Base-by-base conservation (phyloP, 2,113 vertebrate genomes). In the Vireo altiloquus region DNA sequence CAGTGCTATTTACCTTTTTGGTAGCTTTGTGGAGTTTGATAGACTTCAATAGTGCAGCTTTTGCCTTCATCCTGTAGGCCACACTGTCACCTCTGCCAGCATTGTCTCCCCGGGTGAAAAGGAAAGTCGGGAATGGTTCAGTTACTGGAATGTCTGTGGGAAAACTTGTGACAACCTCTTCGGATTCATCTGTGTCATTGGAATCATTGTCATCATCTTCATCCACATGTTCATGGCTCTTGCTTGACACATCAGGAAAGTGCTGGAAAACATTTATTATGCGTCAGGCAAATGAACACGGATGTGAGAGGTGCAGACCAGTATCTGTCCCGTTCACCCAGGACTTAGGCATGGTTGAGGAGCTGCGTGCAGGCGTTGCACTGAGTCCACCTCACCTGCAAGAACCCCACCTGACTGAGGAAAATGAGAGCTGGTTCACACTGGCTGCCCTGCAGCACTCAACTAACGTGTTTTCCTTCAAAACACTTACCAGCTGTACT, bases 51-150 rank as follows among this genome's bases (percentile, higher is more conserved):
- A 56, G 9, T 8, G 50, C 7, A 0, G 56, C 90, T 81, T 96
- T 97, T 75, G 92, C 87, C 56, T 33, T 96, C 68, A 93, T 19
- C 49, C 95, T 84, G 31, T 97, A 96, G 40, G 42, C 94, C 79
- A 97, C 87, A 1, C 96, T 98, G 13, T 98, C 98, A 1, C 98
- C 98, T 90, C 98, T 97, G 80, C 97, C 97, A 1, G 92, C 28
- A 0, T 94, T 88, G 63, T 83, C 79, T 52, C 97, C 96, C 16
- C 18, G 65, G 6, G 97, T 98, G 69, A 96, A 93, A 44, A 74
- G 31, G n/a, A 69, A 65, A n/a, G 96, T 95, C 49, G 93, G 84
- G 33, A 85, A 78, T 13, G 76, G 23, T 16, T 47, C 27, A 3
- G 97, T 96, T 56, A 76, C 31, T n/a, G 98, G 91, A 25, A 49